Conservation (phyloP, 1,140 invertebrate species). For the Drosophila subpulchrella region DNA sequence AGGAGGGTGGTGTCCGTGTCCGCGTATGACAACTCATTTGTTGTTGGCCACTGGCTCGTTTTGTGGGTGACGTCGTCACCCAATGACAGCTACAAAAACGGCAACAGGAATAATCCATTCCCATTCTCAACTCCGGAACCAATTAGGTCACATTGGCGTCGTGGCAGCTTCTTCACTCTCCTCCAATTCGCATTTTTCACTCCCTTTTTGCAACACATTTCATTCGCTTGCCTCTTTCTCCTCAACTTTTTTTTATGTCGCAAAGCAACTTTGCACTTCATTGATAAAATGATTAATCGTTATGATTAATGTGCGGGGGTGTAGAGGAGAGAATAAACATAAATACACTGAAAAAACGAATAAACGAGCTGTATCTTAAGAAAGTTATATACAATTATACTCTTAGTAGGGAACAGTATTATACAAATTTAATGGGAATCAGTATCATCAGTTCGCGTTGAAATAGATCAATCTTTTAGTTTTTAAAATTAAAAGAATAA, state of each 20-base stretch:
- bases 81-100: slow-evolving; percentile 40
- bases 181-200: slow-evolving; percentile 11
- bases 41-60: slow-evolving; percentile 41
- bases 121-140: slow-evolving; percentile 43
- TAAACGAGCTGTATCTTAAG: too few species aligned
- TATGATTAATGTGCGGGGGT: slow-evolving; percentile 53
- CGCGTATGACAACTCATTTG: slow-evolving; percentile 64
- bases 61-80: slow-evolving; percentile 72
- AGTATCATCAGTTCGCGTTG: too few species aligned
- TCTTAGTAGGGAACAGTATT: not conserved
- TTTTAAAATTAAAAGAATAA: not conserved
- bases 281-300: slow-evolving; percentile 82
- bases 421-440: not conserved
- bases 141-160: slow-evolving; percentile 74
- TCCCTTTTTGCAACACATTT: slow-evolving; percentile 26
- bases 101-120: slow-evolving; percentile 28
- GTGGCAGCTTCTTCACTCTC: slow-evolving; percentile 27
- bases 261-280: slow-evolving; percentile 66
- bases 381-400: too few species aligned
- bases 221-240: slow-evolving; percentile 4
- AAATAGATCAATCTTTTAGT: accelerated
- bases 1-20: not conserved
- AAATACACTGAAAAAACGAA: not conserved
- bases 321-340: not conserved
- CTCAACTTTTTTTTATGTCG: slow-evolving; percentile 27